Evolutionary conservation across 2,797 vertebrate species (phyloP), one percentile per base, ranked within the genome.

Genomic region (Melanogrammus aeglefinus): DNA sequence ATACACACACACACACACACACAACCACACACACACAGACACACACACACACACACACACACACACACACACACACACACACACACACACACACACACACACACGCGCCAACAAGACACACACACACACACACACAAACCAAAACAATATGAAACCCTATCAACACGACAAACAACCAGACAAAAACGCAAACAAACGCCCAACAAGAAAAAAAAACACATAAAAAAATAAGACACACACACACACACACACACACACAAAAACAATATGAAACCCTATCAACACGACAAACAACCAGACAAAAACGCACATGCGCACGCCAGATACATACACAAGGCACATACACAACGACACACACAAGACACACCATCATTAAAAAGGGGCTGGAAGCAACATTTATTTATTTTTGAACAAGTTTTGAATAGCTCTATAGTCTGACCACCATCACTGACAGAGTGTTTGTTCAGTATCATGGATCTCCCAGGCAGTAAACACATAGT

Each of bases 71-170:
- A 3, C n/a, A n/a, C 57, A 66, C 57, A 66, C 18, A 24, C n/a
- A n/a, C n/a, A n/a, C n/a, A n/a, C n/a, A n/a, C n/a, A 82, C 13
- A 80, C 1, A 0, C 3, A 80, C 7, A 80, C 13, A 80, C 1
- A 0, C 8, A 44, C 2, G 44, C 6, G 66, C 35, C 24, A 13
- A 73, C 74, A 77, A 31, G 24, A 27, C 57, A 66, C 57, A n/a
- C n/a, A n/a, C n/a, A n/a, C n/a, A n/a, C n/a, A n/a, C n/a, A n/a
- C n/a, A n/a, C n/a, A n/a, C n/a, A 66, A 4, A 21, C 21, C 24
- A 6, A 27, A 82, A 80, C 38, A 10, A 39, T 39, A 39, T 8
- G 38, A 39, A 9, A 10, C 38, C 7, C 38, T 39, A 10, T 39
- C 38, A 9, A 39, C 38, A 35, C 74, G 80, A 39, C 38, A 44